These are phyloP conservation scores for Megalonaias nervosa DNA, from an alignment of 1,140 invertebrate genomes.

Conservation along the genomic window DNA sequence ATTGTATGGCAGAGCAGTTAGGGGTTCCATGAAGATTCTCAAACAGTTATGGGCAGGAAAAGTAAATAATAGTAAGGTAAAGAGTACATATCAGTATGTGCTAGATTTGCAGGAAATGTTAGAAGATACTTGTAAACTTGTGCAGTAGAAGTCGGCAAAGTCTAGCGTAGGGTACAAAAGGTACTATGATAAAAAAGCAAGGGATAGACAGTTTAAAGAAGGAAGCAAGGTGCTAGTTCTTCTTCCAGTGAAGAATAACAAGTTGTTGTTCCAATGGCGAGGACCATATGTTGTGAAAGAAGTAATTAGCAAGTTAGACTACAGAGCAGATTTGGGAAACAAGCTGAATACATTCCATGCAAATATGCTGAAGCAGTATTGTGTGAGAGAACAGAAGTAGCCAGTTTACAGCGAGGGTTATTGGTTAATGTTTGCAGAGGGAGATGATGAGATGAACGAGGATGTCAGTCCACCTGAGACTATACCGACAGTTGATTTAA, in stretches of 20 bases:
- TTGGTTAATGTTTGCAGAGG: background rate
- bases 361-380: constrained; percentile 37
- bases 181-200: constrained; percentile 30
- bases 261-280: constrained; percentile 30
- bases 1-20: constrained; percentile 48
- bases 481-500: background rate
- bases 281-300: constrained; percentile 11
- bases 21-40: constrained; percentile 46
- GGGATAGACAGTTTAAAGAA: constrained; percentile 11
- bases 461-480: background rate
- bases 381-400: background rate
- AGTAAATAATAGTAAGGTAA: constrained; percentile 12
- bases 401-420: background rate
- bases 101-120: constrained; percentile 39
- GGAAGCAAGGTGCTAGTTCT: constrained; percentile 26
- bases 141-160: constrained; percentile 27
- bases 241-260: constrained; percentile 22
- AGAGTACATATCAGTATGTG: constrained; percentile 39
- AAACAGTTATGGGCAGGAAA: constrained; percentile 36
- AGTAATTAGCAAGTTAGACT: constrained; percentile 8
- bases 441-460: background rate
- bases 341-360: constrained; percentile 34
- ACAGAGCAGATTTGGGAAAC: constrained; percentile 16
- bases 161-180: constrained; percentile 18
- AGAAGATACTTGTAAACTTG: constrained; percentile 34